Conservation (phyloP, 2,797 vertebrate species). For the Limosa lapponica region DNA sequence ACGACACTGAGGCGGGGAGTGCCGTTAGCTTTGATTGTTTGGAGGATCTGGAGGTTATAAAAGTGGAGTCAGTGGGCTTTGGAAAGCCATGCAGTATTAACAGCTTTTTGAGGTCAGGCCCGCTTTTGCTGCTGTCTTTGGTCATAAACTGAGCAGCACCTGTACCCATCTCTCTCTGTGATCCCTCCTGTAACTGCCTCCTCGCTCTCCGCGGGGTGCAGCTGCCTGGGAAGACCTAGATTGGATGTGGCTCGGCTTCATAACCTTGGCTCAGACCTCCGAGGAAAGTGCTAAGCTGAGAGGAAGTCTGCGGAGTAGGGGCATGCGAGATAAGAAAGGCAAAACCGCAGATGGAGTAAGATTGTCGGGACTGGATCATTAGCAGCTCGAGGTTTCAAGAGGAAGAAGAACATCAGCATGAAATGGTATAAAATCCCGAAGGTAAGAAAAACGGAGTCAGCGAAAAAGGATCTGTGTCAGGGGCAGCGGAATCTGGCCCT, state of each 20-base stretch:
- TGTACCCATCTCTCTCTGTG: not conserved
- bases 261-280: not conserved
- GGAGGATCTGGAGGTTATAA: not conserved
- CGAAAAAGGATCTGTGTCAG: conserved; percentile 28
- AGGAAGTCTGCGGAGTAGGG: not conserved
- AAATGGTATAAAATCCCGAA: not conserved
- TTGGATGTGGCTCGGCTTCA: not conserved
- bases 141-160: not conserved
- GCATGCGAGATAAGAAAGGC: not conserved
- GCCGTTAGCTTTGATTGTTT: not conserved
- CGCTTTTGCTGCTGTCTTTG: not conserved
- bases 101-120: not conserved
- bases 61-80: not conserved
- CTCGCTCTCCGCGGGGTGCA: not conserved
- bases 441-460: not conserved
- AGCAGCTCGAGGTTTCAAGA: not conserved
- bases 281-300: not conserved
- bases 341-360: not conserved
- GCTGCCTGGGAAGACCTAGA: not conserved
- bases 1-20: not conserved
- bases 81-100: not conserved
- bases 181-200: not conserved
- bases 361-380: not conserved
- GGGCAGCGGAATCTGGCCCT: not conserved
- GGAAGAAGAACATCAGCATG: conserved; percentile 13